A percentile compares a stretch with the other conserved stretches of the same genome.
phyloP scores from a whole-genome alignment of 2,888 invertebrate genomes.

The Tetrapedia diversipes region DNA sequence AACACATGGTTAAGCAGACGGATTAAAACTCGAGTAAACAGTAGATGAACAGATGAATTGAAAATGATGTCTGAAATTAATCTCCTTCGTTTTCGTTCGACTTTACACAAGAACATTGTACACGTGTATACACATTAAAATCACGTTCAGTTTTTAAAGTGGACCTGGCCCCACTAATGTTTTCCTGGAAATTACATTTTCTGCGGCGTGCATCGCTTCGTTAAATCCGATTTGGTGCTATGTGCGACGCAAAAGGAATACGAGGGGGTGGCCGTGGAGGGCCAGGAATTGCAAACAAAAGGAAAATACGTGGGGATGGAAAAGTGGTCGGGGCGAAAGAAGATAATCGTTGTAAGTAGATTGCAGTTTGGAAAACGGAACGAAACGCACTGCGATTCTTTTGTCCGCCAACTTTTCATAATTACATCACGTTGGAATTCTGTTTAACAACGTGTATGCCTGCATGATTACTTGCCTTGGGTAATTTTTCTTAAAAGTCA shows the following conservation, averaged over 20 bases:
- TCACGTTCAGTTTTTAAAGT: conserved; percentile 1
- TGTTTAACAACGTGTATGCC: not conserved
- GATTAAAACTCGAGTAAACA: too few relatives aligned
- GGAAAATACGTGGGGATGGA: conserved; percentile 9
- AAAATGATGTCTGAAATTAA: conserved; percentile 25
- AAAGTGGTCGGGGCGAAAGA: conserved; percentile 7
- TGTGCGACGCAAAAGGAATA: conserved; percentile 29
- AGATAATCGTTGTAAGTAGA: conserved; percentile 42
- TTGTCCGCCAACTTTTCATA: conserved; percentile 9
- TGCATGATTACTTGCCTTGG: not conserved
- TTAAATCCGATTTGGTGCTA: conserved; percentile 51
- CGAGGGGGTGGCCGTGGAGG: not conserved
- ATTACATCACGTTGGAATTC: conserved; percentile 5
- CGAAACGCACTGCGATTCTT: conserved; percentile 18
- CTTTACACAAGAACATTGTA: conserved; percentile 6
- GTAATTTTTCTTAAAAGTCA: too few relatives aligned
- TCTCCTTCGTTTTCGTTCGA: conserved; percentile 9
- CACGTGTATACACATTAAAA: conserved; percentile 17
- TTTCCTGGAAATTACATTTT: conserved; percentile 49
- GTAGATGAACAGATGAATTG: too few relatives aligned
- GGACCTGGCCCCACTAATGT: conserved; percentile 13
- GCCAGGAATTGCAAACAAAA: conserved; percentile 34
- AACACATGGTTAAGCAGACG: too few relatives aligned
- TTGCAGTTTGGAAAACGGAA: conserved; percentile 4
- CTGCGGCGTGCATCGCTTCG: conserved; percentile 29